Conservation (phyloP, 2,888 invertebrate species). For the Macrosoma leucophasiata region DNA sequence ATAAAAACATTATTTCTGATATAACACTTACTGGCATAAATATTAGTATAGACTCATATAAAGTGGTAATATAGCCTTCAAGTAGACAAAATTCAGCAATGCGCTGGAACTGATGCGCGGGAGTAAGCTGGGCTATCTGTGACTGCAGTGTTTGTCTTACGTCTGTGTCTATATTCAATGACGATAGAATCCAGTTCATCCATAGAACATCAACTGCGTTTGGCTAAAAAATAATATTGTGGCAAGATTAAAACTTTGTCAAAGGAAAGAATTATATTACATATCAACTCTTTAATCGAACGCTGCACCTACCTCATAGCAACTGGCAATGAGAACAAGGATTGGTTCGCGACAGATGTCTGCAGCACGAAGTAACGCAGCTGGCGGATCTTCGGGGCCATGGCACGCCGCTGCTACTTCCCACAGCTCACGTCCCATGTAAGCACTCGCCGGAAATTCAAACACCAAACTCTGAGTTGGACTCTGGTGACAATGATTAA, state of each 20-base stretch:
- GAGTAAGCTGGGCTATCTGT: conserved; percentile 42
- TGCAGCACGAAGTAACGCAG: conserved; percentile 77
- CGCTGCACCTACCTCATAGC: conserved; percentile 81
- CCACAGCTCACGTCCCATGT: conserved; percentile 68
- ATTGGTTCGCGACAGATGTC: conserved; percentile 75
- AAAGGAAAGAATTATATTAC: background rate
- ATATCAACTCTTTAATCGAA: no score
- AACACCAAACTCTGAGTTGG: conserved; percentile 47
- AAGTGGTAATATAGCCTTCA: conserved; percentile 73
- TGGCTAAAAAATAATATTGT: conserved; percentile 55
- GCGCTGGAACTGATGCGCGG: conserved; percentile 53
- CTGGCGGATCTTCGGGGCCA: conserved; percentile 81
- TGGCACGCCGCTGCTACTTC: conserved; percentile 79
- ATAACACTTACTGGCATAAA: conserved; percentile 78
- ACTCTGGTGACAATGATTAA: conserved; percentile 28
- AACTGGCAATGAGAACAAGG: conserved; percentile 79
- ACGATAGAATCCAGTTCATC: conserved; percentile 75
- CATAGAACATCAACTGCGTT: conserved; percentile 77
- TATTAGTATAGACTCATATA: conserved; percentile 80
- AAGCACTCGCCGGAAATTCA: conserved; percentile 60
- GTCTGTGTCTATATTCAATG: conserved; percentile 39
- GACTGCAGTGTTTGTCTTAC: conserved; percentile 37
- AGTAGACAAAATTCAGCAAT: conserved; percentile 72
- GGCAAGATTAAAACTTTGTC: no score
- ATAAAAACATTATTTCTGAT: background rate